These are phyloP conservation scores for Tipula unca DNA, from an alignment of 2,888 invertebrate species.

Conservation along the genomic window DNA sequence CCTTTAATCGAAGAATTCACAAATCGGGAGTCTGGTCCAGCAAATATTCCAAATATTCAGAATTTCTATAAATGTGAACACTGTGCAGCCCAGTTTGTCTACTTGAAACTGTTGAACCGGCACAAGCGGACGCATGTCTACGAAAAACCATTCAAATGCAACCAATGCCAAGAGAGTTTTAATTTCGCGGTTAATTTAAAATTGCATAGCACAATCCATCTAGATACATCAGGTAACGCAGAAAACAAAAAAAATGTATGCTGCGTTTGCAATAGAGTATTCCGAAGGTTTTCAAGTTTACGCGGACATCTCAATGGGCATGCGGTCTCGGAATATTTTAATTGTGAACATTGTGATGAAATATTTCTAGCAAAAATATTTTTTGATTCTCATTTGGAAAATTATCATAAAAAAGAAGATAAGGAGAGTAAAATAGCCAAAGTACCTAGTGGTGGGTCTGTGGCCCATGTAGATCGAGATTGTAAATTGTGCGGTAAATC, in stretches of 20 bases:
- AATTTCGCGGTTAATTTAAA: background rate
- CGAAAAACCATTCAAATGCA: background rate
- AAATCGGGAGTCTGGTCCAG: background rate
- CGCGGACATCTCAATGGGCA: background rate
- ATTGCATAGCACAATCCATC: background rate
- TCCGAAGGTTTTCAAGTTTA: background rate
- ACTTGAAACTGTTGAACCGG: background rate
- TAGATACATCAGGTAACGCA: background rate
- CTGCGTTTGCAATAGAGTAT: background rate
- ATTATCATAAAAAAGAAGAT: background rate
- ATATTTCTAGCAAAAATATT: background rate
- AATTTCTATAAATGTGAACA: background rate
- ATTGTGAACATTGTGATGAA: constrained; percentile 15
- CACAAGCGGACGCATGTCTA: background rate
- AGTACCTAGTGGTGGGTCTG: background rate
- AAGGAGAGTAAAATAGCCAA: background rate
- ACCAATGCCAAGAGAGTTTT: background rate
- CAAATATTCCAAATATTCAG: background rate
- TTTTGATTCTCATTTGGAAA: background rate
- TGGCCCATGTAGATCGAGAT: background rate
- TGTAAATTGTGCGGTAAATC: constrained; percentile 3
- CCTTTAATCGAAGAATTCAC: background rate
- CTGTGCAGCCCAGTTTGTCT: background rate
- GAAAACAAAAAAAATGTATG: background rate
- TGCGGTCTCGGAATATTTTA: background rate